Evolutionary conservation across 2,888 invertebrate species (phyloP).

Genomic region (Drosophila pseudotakahashii): DNA sequence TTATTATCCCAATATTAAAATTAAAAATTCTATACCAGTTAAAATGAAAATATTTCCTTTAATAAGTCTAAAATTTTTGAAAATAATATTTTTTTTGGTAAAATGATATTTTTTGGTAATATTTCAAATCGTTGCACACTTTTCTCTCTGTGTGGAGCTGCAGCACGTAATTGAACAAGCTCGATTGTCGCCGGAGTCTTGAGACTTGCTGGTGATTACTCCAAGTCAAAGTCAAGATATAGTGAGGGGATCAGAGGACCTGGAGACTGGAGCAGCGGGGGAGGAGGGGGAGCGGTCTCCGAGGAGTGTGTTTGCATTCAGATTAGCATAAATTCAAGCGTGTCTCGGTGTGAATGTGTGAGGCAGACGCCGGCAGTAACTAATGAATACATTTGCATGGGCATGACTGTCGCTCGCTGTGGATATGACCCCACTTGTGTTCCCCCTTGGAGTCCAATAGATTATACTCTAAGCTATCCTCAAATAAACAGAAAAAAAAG

Average conservation of each 20-base stretch:
- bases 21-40: no score
- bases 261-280: not conserved
- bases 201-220: constrained; percentile 70
- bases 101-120: no score
- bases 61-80: no score
- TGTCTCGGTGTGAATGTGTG: constrained; percentile 36
- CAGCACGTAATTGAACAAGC: constrained; percentile 73
- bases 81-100: no score
- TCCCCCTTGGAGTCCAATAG: not conserved
- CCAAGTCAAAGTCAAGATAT: constrained; percentile 47
- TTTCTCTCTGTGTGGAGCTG: constrained; percentile 8
- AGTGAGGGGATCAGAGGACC: constrained; percentile 33
- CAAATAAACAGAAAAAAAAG: not conserved
- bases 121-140: no score
- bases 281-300: constrained; percentile 3
- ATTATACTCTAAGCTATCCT: not conserved
- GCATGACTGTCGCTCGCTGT: constrained; percentile 44
- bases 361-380: constrained; percentile 64
- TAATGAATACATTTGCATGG: constrained; percentile 70
- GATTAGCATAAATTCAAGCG: constrained; percentile 77
- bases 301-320: constrained; percentile 45
- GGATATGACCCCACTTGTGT: constrained; percentile 20
- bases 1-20: no score
- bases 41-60: no score
- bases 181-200: constrained; percentile 55